These are phyloP conservation scores for Venusia cambrica DNA, from an alignment of 2,888 invertebrate species.

Conservation along the genomic window DNA sequence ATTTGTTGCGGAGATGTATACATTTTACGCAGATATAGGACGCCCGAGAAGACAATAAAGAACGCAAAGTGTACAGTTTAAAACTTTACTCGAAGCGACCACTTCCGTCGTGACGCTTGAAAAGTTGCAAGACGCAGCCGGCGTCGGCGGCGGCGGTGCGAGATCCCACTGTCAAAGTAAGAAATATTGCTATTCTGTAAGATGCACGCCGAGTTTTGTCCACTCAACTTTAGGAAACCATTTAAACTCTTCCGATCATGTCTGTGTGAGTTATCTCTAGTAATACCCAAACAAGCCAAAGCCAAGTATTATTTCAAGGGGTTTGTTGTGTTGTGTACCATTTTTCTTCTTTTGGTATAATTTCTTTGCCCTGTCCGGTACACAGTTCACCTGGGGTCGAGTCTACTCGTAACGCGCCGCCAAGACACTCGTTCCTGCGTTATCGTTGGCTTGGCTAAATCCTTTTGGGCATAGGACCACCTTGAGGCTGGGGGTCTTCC, in stretches of 20 bases:
- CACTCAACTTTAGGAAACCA: conserved; percentile 43
- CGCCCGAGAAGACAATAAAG: conserved; percentile 68
- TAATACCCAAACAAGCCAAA: conserved; percentile 5
- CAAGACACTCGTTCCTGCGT: no score
- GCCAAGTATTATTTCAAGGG: no score
- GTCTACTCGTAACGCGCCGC: no score
- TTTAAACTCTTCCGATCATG: conserved; percentile 35
- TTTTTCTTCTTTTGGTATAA: no score
- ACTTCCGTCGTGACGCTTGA: conserved; percentile 54
- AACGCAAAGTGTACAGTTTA: conserved; percentile 71
- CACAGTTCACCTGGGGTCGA: no score
- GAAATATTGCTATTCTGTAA: conserved; percentile 63
- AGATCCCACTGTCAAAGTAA: conserved; percentile 67
- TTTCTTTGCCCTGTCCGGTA: no score
- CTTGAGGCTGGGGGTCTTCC: no score
- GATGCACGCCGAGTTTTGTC: conserved; percentile 42
- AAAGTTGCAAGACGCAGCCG: conserved; percentile 67
- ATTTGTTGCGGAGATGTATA: conserved; percentile 56
- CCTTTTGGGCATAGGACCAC: no score
- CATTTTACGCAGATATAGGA: conserved; percentile 61
- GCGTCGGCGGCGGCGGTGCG: conserved; percentile 41
- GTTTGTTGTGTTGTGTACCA: no score
- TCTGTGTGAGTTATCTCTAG: conserved; percentile 21
- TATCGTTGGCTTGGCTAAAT: no score
- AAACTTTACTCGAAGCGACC: conserved; percentile 65